Evolutionary conservation across 2,113 vertebrate genomes (phyloP).

Genomic region (Crypturellus undulatus): DNA sequence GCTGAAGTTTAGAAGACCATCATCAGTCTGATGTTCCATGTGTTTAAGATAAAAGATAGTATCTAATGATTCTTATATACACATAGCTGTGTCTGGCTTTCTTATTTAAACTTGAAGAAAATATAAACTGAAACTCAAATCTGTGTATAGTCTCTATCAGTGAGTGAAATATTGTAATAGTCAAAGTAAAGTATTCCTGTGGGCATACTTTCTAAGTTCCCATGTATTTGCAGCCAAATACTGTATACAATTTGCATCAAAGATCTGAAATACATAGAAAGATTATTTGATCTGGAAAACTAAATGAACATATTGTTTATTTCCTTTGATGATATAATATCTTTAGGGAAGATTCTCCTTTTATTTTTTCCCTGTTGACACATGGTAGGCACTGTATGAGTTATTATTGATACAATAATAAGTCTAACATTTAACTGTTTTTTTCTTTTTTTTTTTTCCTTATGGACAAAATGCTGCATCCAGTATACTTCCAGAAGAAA

Average conservation of each 20-base stretch:
- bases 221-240: neutral
- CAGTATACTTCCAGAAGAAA: neutral
- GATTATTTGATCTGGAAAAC: neutral
- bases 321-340: neutral
- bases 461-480: neutral
- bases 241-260: neutral
- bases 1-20: neutral
- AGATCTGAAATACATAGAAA: neutral
- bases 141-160: neutral
- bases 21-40: neutral
- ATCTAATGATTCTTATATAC: neutral
- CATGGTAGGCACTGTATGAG: rapidly evolving
- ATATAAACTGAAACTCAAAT: neutral
- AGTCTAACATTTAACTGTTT: neutral
- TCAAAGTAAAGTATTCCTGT: neutral
- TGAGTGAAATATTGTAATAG: neutral
- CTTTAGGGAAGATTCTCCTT: neutral
- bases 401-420: neutral
- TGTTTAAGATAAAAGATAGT: neutral
- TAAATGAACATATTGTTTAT: rapidly evolving
- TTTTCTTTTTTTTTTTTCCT: neutral
- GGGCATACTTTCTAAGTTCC: neutral
- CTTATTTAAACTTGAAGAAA: neutral
- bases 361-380: neutral
- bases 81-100: neutral